Base-by-base conservation (phyloP, 2,888 invertebrate genomes). In the Synergus umbraculus region DNA sequence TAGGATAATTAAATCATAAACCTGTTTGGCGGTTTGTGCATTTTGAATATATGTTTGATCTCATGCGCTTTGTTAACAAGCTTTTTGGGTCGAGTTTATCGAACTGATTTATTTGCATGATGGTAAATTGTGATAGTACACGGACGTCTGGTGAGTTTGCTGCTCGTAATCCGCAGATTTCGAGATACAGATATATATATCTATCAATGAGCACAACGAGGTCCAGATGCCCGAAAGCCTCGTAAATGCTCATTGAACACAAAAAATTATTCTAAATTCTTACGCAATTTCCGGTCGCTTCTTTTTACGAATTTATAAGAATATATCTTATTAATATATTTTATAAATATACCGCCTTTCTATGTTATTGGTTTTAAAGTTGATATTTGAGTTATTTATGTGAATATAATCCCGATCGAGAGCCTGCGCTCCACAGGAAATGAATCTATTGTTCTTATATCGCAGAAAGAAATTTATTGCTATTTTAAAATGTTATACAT, bases 31-130 rank as follows among this genome's bases (percentile, higher is more conserved):
- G 10, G 18, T n/a, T n/a, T 66, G 41, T 43, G 13, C 8, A 43
- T 10, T 5, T 43, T 67, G 8, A 54, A 54, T 22, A 29, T 69
- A 46, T 67, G 37, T 73, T 73, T 49, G 73, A 73, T 73, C 54
- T 73, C 9, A 37, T 54, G 18, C 73, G 54, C 54, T 73, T 73
- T 73, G 54, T 73, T 73, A 73, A 49, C 73, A 54, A 49, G 37
- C 37, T 73, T 73, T 54, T 46, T 73, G 44, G 73, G 37, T 54
- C 37, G 54, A n/a, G 73, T 73, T 73, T 73, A 73, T 73, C 54
- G 73, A 54, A 73, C 54, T 73, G 54, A 73, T 73, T 73, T 73
- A 73, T 73, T 73, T 73, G 73, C 60, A 37, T 29, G 73, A 73
- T 54, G 73, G 29, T 73, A 41, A 73, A 54, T 73, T 54, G 37